These are phyloP conservation scores for Actinemys pallida DNA, from an alignment of 2,113 vertebrate species.

Conservation along the genomic window DNA sequence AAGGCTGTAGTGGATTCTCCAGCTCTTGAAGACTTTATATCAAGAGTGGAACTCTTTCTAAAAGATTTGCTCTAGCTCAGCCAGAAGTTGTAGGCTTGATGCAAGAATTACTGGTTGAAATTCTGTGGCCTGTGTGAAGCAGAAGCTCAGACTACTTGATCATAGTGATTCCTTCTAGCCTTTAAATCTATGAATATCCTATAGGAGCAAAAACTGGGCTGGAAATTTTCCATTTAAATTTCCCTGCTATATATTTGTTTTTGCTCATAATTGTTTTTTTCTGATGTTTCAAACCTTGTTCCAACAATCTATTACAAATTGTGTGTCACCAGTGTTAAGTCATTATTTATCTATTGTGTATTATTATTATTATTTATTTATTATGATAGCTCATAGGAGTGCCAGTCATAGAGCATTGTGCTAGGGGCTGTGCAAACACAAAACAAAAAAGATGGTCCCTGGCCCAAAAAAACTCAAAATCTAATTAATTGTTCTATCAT, in stretches of 20 bases:
- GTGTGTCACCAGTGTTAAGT: background rate
- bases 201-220: background rate
- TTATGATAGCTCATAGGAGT: background rate
- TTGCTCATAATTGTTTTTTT: background rate
- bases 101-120: constrained; percentile 12
- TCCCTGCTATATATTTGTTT: background rate
- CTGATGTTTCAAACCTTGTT: background rate
- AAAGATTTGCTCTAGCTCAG: background rate
- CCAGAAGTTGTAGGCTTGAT: background rate
- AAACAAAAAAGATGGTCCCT: background rate
- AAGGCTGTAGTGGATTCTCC: background rate
- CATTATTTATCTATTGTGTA: background rate
- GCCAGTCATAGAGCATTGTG: background rate
- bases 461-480: background rate
- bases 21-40: background rate
- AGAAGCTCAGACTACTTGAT: background rate
- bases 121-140: background rate
- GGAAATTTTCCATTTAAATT: background rate
- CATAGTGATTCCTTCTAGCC: constrained; percentile 10
- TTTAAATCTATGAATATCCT: background rate
- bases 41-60: constrained; percentile 5
- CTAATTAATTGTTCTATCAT: background rate
- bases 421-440: background rate
- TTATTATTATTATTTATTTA: background rate
- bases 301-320: background rate